These are phyloP conservation scores for Archaeoteleia sp. DNA, from an alignment of 2,888 invertebrate genomes.

Conservation along the genomic window DNA sequence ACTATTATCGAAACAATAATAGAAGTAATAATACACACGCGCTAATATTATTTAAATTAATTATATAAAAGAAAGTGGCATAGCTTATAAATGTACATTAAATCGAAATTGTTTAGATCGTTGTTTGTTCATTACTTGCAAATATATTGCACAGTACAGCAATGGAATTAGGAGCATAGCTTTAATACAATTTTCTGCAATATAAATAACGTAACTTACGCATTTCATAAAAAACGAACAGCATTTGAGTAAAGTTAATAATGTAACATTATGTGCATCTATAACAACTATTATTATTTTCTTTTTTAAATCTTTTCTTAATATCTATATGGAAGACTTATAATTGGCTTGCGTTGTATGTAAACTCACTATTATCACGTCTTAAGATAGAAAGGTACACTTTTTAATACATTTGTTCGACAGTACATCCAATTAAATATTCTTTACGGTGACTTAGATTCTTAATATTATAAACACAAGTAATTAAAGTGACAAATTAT, in stretches of 20 bases:
- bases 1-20: too few species aligned
- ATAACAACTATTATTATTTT: conserved; percentile 42
- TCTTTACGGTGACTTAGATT: too few species aligned
- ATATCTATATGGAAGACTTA: conserved; percentile 50
- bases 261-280: conserved; percentile 38
- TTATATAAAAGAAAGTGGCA: too few species aligned
- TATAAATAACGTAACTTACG: conserved; percentile 31
- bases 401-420: conserved; percentile 48
- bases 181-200: conserved; percentile 19
- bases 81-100: conserved; percentile 37
- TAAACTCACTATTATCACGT: conserved; percentile 51
- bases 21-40: too few species aligned
- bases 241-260: conserved; percentile 33
- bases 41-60: too few species aligned
- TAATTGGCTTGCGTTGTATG: conserved; percentile 51
- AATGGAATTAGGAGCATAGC: conserved; percentile 35
- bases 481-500: too few species aligned
- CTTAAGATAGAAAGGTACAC: conserved; percentile 49
- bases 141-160: conserved; percentile 40
- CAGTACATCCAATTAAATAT: conserved; percentile 46
- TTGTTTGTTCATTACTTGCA: conserved; percentile 37
- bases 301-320: conserved; percentile 37
- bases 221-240: conserved; percentile 38
- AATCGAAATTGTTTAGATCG: conserved; percentile 26
- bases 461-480: too few species aligned